Evolutionary conservation across 1,140 invertebrate species (phyloP), one percentile per base, ranked within the genome.

Genomic region (Lepidostoma basale): DNA sequence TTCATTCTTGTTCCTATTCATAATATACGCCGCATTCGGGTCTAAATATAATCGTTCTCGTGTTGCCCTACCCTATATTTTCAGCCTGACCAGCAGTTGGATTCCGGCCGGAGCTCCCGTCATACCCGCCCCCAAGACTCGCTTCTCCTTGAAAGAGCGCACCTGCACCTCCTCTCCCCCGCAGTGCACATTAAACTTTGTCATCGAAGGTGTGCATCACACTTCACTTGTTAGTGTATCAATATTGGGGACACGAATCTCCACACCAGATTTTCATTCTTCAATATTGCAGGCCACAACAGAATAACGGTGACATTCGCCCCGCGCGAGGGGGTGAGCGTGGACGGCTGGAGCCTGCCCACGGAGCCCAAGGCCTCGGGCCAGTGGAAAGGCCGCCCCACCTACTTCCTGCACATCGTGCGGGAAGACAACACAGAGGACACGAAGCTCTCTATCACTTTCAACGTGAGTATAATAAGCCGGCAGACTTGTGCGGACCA

Each of bases 51-150:
- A n/a, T n/a, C n/a, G n/a, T n/a, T n/a, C 49, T 2, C 6, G 18
- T 47, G 14, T 47, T 4, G 1, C 12, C 14, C 2, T 3, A 5
- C 2, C n/a, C 6, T n/a, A n/a, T 40, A 14, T 40, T 40, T 40
- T n/a, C 18, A 59, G 56, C 12, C 56, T 16, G n/a, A 36, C 26
- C 3, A 59, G 56, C 30, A 59, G 56, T 40, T 59, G 56, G 56
- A 59, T 59, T 39, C 56, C 56, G n/a, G 28, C 56, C 2, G 14
- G n/a, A 16, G 23, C 56, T 1, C 56, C 56, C 12, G n/a, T 36
- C 14, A 25, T 54, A 30, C 49, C 49, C 9, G 18, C 39, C 3
- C 39, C 39, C 0, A 18, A 16, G n/a, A 40, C 39, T 6, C 3
- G n/a, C 6, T 40, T n/a, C n/a, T n/a, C n/a, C n/a, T n/a, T n/a